These are phyloP conservation scores for Silurus lanzhouensis DNA, from an alignment of 2,797 vertebrate genomes.

Conservation along the genomic window DNA sequence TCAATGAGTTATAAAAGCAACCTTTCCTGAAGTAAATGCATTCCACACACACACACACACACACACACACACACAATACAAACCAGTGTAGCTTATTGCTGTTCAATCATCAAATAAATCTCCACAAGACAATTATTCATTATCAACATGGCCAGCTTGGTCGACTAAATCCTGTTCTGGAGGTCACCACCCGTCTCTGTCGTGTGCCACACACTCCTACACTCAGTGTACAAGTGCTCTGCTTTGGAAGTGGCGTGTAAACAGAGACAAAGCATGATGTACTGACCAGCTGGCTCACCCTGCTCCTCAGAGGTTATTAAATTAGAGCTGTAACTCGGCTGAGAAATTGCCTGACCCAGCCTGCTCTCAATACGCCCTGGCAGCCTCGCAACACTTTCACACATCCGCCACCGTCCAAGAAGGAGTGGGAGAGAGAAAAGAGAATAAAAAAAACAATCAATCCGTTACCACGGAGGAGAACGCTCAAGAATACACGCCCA, in stretches of 20 bases:
- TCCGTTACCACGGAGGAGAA: neutral
- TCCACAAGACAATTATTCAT: neutral
- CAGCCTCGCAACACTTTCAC: constrained; percentile 14
- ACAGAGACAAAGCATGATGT: constrained; percentile 10
- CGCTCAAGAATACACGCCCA: neutral
- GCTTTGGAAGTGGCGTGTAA: neutral
- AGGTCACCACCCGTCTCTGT: too few relatives aligned
- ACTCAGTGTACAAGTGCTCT: neutral
- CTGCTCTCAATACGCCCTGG: neutral
- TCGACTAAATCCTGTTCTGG: neutral
- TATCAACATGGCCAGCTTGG: too few relatives aligned
- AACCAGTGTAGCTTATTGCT: neutral
- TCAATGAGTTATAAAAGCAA: neutral
- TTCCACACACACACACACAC: neutral
- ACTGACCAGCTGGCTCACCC: neutral
- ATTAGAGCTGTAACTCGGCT: neutral
- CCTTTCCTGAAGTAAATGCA: neutral
- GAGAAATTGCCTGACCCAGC: neutral
- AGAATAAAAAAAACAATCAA: neutral
- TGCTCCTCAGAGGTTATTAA: neutral
- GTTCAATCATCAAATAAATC: neutral
- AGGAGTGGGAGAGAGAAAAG: neutral
- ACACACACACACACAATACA: too few relatives aligned
- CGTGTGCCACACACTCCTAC: neutral
- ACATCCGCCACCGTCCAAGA: neutral